These are phyloP conservation scores for Drosophila ezoana DNA, from an alignment of 2,888 invertebrate species.

Conservation along the genomic window DNA sequence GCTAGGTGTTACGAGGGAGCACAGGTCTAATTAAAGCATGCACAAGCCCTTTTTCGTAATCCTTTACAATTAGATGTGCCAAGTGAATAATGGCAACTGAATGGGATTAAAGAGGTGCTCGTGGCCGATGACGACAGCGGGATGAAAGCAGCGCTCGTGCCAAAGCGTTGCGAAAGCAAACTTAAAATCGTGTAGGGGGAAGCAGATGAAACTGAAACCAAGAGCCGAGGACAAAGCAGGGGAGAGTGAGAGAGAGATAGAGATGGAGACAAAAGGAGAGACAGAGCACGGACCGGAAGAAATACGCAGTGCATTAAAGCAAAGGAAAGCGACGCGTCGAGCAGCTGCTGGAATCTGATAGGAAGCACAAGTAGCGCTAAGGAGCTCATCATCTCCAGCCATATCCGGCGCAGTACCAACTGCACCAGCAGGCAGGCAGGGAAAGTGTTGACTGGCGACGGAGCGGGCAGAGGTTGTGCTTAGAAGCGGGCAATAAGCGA, in stretches of 20 bases:
- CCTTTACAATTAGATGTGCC: constrained; percentile 38
- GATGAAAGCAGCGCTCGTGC: constrained; percentile 38
- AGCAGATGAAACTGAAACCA: constrained; percentile 67
- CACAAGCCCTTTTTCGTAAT: constrained; percentile 8
- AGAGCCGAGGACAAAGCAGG: constrained; percentile 10
- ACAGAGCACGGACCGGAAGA: constrained; percentile 67
- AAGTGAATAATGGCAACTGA: constrained; percentile 44
- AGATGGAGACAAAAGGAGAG: constrained; percentile 15
- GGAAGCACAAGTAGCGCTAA: constrained; percentile 53
- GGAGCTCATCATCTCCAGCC: constrained; percentile 66
- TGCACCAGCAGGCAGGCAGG: constrained; percentile 32
- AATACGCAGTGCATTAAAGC: constrained; percentile 59
- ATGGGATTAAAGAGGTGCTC: constrained; percentile 16
- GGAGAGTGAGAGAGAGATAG: not conserved
- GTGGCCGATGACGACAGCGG: constrained; percentile 11
- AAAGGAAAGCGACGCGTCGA: constrained; percentile 43
- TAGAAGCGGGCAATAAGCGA: constrained; percentile 72
- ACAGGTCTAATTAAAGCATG: constrained; percentile 5
- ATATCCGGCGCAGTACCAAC: constrained; percentile 63
- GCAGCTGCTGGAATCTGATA: constrained; percentile 81
- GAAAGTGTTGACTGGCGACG: constrained; percentile 55
- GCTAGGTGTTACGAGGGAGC: not conserved
- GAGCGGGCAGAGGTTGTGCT: constrained; percentile 14
- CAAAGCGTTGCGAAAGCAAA: constrained; percentile 36
- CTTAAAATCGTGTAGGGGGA: constrained; percentile 2